Evolutionary conservation across 2,113 vertebrate species (phyloP), one percentile per base, ranked within the genome.

Genomic region (Nothobranchius kuhntae): DNA sequence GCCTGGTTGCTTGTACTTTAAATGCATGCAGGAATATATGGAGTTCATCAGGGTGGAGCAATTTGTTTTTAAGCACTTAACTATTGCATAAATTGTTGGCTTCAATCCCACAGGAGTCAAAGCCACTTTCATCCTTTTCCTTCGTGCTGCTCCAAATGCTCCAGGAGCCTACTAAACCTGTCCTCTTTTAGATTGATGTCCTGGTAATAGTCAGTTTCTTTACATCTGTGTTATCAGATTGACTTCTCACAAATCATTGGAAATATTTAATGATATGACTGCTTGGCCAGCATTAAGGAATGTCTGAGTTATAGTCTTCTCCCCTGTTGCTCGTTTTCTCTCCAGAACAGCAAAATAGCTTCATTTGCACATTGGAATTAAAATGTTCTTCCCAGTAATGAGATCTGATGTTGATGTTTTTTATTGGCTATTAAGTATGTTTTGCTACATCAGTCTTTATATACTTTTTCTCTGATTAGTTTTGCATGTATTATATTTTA

Each of bases 251-350:
- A 79, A 75, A 75, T 82, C 70, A 60, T 21, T 17, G n/a, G n/a
- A 51, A 51, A 55, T 59, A 40, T 81, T 83, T 83, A 81, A 60
- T 65, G 51, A 75, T 46, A 64, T 67, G 79, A 78, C 83, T 67
- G 51, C 75, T 56, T 61, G 57, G 65, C 65, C 51, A 55, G 71
- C 52, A 68, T 68, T n/a, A 40, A 62, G 50, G 46, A 71, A 55
- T 68, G 68, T 76, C 59, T 56, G 36, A 73, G 78, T 65, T 63
- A 56, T 70, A 30, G 30, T 56, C 13, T n/a, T 47, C 2, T 10
- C 61, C 7, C 0, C 48, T 61, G 60, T 66, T 38, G 6, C 61
- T 78, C 77, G 61, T 77, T 64, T 51, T 35, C 70, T 12, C 48
- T 75, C 48, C 47, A 45, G 64, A 36, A 51, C 58, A 57, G 62